Evolutionary conservation across 2,888 invertebrate genomes (phyloP), one percentile per base, ranked within the genome.

Genomic region (Limnephilus rhombicus): DNA sequence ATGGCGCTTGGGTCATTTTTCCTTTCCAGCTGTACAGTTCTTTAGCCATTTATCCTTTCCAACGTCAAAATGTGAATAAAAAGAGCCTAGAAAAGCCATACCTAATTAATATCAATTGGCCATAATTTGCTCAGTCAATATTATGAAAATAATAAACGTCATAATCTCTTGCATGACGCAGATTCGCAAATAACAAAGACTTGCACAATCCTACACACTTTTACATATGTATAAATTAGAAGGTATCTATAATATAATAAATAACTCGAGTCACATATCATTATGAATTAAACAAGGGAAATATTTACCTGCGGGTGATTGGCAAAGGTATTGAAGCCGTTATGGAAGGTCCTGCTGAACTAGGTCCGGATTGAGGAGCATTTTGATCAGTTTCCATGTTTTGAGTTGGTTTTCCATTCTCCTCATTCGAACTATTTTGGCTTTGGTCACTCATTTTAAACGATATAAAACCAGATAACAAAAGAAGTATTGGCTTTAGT

Each of bases 311-410:
- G 90, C 82, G 92, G 45, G 34, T 89, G 24, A 91, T 91, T 9
- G 93, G 93, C 68, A 93, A 89, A 31, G 93, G 91, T 49, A 93
- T 92, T 31, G 92, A 91, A 29, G 92, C 93, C 15, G 91, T 93
- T 11, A 93, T 92, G 34, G 92, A 92, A 68, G 93, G 83, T 85
- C 90, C 93, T 29, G 90, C 82, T 41, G 49, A 53, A 18, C 31
- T 45, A 29, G 92, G 9, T 31, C 91, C 49, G 49, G 85, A 45
- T 53, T 90, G 34, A 18, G 12, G 11, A 68, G 11, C 24, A 80
- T 89, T 85, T 53, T 85, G 87, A 83, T 53, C 86, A 29, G 86
- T 49, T 31, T 80, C 89, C 81, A 85, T 68, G 34, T 11, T 18
- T 24, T 85, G 90, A 91, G 12, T 41, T 89, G 82, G 85, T 29